Percentiles rank a stretch among this genome's conserved stretches.
phyloP scores from a whole-genome alignment of 2,797 vertebrate genomes.

The Peromyscus nudipes region DNA sequence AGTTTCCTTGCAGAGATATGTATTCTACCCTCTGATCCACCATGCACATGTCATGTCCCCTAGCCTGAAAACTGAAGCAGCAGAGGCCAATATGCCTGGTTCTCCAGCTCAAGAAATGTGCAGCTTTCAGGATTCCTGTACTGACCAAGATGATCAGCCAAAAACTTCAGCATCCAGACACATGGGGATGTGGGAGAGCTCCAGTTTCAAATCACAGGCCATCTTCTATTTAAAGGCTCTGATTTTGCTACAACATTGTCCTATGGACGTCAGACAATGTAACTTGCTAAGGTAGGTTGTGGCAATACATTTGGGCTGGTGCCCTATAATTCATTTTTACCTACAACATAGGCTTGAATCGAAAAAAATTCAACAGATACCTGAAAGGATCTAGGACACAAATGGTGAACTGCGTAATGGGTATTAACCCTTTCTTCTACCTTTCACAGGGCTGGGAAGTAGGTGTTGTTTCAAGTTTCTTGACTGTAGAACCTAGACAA shows the following conservation, averaged over 20 bases:
- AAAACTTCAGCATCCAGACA: background rate
- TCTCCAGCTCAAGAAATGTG: background rate
- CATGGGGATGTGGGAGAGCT: background rate
- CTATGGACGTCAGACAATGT: background rate
- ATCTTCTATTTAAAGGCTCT: background rate
- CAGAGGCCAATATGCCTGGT: background rate
- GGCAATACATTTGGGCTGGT: background rate
- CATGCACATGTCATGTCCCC: background rate
- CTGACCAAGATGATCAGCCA: background rate
- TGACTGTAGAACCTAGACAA: background rate
- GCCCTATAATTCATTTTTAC: background rate
- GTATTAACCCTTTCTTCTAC: background rate
- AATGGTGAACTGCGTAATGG: background rate
- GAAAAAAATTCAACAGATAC: background rate
- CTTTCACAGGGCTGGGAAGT: background rate
- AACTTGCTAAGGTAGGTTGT: background rate
- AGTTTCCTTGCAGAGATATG: too few species aligned
- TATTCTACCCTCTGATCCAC: too few species aligned
- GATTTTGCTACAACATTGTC: background rate
- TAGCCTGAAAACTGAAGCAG: background rate
- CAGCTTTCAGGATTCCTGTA: background rate
- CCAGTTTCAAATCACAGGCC: background rate
- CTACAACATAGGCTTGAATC: background rate
- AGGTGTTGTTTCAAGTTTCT: background rate
- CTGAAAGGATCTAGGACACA: slow-evolving; percentile 14